Evolutionary conservation across 2,888 invertebrate species (phyloP).

Genomic region (Athalia rosae): DNA sequence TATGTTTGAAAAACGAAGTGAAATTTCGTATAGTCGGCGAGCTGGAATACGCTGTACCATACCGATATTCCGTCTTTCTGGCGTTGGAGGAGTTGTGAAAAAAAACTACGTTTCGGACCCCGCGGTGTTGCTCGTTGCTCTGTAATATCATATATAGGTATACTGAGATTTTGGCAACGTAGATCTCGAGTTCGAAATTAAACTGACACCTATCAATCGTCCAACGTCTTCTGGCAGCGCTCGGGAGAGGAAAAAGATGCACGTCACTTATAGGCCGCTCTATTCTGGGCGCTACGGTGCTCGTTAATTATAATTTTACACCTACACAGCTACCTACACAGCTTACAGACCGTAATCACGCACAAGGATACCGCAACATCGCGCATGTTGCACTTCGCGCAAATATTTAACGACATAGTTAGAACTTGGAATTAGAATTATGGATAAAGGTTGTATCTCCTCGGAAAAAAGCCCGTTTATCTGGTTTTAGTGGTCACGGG

Average conservation of each 20-base stretch:
- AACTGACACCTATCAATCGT: conserved; percentile 16
- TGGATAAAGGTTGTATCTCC: not conserved
- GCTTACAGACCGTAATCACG: not conserved
- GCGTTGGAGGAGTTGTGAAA: too few species aligned
- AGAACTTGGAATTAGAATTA: conserved; percentile 19
- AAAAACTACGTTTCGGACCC: too few species aligned
- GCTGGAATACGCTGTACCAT: too few species aligned
- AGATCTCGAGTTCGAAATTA: not conserved
- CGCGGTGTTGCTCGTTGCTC: too few species aligned
- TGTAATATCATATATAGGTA: too few species aligned
- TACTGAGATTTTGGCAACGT: not conserved
- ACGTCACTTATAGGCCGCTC: not conserved
- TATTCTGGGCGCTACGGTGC: conserved; percentile 1
- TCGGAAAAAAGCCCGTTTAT: conserved; percentile 28
- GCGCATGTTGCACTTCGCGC: not conserved
- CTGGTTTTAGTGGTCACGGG: conserved; percentile 18
- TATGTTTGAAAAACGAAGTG: not conserved
- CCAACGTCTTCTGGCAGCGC: conserved; percentile 8
- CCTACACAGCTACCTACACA: not conserved
- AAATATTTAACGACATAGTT: conserved; percentile 8
- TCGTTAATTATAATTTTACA: not conserved
- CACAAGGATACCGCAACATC: too few species aligned
- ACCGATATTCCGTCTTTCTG: too few species aligned
- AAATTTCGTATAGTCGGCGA: too few species aligned
- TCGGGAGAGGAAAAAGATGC: not conserved